Evolutionary conservation across 2,888 invertebrate species (phyloP).

Genomic region (Sphinx pinastri): DNA sequence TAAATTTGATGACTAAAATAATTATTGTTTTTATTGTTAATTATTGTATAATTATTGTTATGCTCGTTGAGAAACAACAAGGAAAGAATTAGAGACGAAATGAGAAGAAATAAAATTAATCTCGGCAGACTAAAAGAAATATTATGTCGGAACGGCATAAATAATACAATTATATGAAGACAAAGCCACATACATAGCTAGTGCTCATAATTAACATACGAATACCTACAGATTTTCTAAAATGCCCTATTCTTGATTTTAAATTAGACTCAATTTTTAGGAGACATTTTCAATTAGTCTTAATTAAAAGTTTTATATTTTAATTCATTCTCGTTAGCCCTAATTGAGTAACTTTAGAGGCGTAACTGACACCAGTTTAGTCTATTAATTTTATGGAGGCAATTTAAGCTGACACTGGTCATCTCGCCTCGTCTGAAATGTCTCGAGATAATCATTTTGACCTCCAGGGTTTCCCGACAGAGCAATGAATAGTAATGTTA

Average conservation of each 20-base stretch:
- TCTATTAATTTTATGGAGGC: constrained; percentile 6
- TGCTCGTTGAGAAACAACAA: too few species aligned
- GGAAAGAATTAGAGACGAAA: too few species aligned
- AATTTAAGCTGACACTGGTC: neutral
- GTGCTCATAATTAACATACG: too few species aligned
- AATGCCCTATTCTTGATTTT: neutral
- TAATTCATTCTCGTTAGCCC: neutral
- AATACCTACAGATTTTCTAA: neutral
- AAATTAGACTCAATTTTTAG: neutral
- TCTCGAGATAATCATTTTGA: neutral
- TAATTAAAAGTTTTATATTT: neutral
- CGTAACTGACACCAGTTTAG: neutral
- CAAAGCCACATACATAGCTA: too few species aligned
- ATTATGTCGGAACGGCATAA: too few species aligned
- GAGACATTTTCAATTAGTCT: neutral
- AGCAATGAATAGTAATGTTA: neutral
- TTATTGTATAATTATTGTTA: too few species aligned
- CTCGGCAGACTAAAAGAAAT: too few species aligned
- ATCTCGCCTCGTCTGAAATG: neutral
- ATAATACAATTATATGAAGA: too few species aligned
- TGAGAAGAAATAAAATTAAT: too few species aligned
- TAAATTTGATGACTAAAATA: too few species aligned
- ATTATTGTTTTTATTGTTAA: too few species aligned
- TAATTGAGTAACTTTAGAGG: neutral
- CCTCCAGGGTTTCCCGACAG: neutral